Conservation (phyloP, 2,888 invertebrate species). For the Pachliopta kotzebuea region DNA sequence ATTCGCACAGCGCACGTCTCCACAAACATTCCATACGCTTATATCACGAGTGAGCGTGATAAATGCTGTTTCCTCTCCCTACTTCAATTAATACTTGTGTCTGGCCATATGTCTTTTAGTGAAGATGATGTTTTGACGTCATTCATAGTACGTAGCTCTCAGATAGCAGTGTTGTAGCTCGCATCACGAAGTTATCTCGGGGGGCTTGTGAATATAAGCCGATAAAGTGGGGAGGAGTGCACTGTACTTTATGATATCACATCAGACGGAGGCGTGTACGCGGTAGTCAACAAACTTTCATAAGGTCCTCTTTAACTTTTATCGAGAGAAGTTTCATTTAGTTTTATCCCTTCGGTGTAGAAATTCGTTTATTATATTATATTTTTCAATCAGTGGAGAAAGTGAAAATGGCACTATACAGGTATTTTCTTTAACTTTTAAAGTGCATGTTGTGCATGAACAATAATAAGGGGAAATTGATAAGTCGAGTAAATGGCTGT, state of each 20-base stretch:
- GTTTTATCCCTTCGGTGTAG: conserved; percentile 32
- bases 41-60: conserved; percentile 72
- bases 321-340: conserved; percentile 45
- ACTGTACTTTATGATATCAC: conserved; percentile 70
- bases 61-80: conserved; percentile 53
- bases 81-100: conserved; percentile 56
- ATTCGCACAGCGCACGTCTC: conserved; percentile 75
- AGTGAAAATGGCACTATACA: conserved; percentile 66
- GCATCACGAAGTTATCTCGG: conserved; percentile 62
- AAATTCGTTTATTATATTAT: conserved; percentile 33
- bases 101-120: conserved; percentile 64
- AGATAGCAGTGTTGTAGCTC: conserved; percentile 75
- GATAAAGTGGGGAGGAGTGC: conserved; percentile 59
- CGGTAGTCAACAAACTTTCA: conserved; percentile 45
- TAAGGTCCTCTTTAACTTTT: conserved; percentile 49
- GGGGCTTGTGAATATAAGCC: conserved; percentile 70
- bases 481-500: too few relatives aligned
- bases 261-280: conserved; percentile 68
- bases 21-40: conserved; percentile 77
- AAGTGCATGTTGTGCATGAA: conserved; percentile 31
- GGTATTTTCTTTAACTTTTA: conserved; percentile 44
- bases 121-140: conserved; percentile 65
- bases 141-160: conserved; percentile 81
- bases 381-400: conserved; percentile 48
- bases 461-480: neutral